Base-by-base conservation (phyloP, 1,140 invertebrate genomes). In the Frieseomelitta varia region DNA sequence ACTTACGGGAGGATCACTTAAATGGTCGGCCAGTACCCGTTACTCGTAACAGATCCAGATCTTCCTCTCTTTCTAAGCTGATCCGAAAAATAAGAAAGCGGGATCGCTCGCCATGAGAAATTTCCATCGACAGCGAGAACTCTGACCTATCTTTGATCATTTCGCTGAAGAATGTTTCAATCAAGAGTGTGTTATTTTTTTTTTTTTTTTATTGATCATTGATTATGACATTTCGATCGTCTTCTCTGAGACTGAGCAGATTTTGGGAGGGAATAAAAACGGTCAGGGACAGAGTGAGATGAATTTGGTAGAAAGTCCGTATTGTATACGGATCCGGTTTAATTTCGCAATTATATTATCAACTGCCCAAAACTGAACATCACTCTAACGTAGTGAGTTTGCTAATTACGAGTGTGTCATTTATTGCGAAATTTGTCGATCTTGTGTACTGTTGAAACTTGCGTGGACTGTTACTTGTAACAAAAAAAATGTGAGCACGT, bases 21-120 rank as follows among this genome's bases (percentile, higher is more conserved):
- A 77, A 68, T 77, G 84, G 86, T 81, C 78, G 34, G 39, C 34
- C 24, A 12, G 58, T 84, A 76, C 79, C 90, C 90, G 90, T 91
- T 89, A 89, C 39, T 83, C 63, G 69, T 83, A 89, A 91, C 87
- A 88, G 90, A 84, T 73, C 39, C 76, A 79, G 75, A 79, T 84
- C 65, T 79, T 89, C 83, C 74, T 75, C 69, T 83, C 76, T 81
- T 83, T 24, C 17, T 58, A 65, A 79, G 39, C 71, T 0, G 15
- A 80, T 34, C 24, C 24, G 34, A 85, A 84, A 79, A 75, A 61
- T 27, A 30, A 79, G 27, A 71, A 6, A 75, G 17, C 30, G 51
- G 19, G 24, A 79, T 65, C 34, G 14, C 0, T 11, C 0, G 8
- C 27, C 0, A 2, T 21, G 30, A n/a, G 8, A 2, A 39, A 77